Conservation (phyloP, 2,797 vertebrate genomes). For the Lepilemur septentrionalis region DNA sequence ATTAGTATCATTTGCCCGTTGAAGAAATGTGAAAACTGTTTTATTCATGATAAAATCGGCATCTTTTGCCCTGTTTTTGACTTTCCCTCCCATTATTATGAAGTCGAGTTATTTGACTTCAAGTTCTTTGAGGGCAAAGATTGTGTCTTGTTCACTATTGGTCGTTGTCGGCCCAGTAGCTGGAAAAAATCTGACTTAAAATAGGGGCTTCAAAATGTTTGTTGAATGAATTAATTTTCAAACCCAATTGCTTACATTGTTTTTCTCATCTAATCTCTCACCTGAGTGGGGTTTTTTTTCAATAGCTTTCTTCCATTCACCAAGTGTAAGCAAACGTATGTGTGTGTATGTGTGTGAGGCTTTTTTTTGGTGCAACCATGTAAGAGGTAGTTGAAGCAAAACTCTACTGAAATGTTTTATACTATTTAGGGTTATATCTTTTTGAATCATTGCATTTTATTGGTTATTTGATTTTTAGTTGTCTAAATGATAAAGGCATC, state of each 20-base stretch:
- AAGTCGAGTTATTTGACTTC: neutral
- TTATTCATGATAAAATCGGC: neutral
- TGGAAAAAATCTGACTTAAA: neutral
- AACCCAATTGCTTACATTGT: neutral
- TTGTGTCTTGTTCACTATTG: neutral
- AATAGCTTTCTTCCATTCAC: neutral
- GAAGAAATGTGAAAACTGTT: neutral
- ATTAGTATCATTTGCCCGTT: neutral
- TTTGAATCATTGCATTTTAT: neutral
- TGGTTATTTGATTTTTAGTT: constrained; percentile 25
- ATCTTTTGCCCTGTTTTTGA: neutral
- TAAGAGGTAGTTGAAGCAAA: neutral
- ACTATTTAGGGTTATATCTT: neutral
- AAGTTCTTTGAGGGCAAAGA: neutral
- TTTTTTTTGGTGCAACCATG: neutral
- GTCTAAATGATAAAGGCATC: neutral
- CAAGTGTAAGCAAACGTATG: neutral
- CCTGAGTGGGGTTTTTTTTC: neutral
- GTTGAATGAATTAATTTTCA: neutral
- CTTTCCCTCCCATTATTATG: neutral
- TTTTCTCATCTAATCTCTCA: neutral
- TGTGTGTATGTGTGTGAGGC: neutral
- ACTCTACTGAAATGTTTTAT: neutral
- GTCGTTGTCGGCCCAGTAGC: neutral
- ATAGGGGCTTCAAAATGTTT: neutral